phyloP scores from a whole-genome alignment of 2,888 invertebrate species.

The Drosophila differens region DNA sequence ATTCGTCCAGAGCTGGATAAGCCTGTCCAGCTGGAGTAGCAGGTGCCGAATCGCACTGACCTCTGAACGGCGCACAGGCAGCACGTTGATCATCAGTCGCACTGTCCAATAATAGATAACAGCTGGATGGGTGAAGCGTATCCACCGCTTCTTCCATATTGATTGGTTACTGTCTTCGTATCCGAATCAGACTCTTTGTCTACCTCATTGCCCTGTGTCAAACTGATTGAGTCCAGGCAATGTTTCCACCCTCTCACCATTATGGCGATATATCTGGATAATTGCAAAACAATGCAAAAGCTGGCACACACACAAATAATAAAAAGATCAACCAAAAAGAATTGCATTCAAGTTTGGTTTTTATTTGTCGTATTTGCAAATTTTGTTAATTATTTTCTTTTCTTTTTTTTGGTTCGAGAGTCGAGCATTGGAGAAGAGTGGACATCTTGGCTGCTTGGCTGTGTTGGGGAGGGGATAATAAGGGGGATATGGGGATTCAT shows the following conservation, averaged over 20 bases:
- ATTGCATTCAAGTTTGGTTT: conserved; percentile 6
- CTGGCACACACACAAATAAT: neutral
- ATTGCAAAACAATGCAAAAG: neutral
- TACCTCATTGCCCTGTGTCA: neutral
- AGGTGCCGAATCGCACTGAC: no score
- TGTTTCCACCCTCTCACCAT: conserved; percentile 13
- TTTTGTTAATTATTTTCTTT: neutral
- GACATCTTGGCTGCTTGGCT: neutral
- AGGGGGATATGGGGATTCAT: neutral
- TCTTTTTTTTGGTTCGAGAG: neutral
- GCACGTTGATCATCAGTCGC: conserved; percentile 72
- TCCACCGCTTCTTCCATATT: conserved; percentile 19
- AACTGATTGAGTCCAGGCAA: neutral
- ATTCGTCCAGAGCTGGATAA: conserved; percentile 76
- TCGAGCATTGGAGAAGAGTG: neutral
- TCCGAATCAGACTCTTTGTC: neutral
- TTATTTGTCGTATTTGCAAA: conserved; percentile 5
- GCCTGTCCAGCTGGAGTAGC: conserved; percentile 42
- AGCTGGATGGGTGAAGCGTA: conserved; percentile 72
- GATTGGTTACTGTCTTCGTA: neutral
- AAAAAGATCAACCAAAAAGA: neutral
- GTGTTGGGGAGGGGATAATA: neutral
- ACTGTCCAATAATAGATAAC: conserved; percentile 82
- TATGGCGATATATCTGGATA: conserved; percentile 5
- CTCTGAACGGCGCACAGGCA: conserved; percentile 11